phyloP scores from a whole-genome alignment of 2,797 vertebrate genomes.

The Okamejei kenojei region DNA sequence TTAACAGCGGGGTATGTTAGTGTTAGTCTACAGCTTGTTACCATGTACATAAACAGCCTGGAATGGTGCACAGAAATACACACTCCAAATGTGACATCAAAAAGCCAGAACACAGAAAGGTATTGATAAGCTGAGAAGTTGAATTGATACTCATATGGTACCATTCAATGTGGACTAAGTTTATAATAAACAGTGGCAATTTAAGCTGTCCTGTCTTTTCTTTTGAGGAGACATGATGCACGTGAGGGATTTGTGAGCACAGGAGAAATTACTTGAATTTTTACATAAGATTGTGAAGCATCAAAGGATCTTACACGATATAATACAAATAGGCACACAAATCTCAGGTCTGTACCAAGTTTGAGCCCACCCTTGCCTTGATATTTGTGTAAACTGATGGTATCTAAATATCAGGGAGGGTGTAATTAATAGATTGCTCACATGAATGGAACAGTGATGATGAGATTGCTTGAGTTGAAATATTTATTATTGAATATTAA shows the following conservation, averaged over 20 bases:
- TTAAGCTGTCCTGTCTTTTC: background rate
- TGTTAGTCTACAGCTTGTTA: background rate
- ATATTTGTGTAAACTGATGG: background rate
- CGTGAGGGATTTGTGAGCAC: background rate
- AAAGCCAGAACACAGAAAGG: background rate
- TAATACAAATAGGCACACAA: background rate
- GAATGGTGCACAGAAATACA: background rate
- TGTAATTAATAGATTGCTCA: background rate
- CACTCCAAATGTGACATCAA: background rate
- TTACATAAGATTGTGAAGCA: background rate
- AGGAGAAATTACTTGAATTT: background rate
- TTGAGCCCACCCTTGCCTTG: background rate
- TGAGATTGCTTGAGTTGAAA: background rate
- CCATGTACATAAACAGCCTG: background rate
- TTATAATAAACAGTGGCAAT: background rate
- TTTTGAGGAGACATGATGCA: background rate
- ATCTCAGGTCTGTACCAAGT: background rate
- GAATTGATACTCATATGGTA: background rate
- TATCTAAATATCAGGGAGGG: background rate
- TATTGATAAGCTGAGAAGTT: background rate
- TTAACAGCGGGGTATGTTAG: too few species aligned
- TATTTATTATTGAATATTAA: background rate
- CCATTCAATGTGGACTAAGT: background rate
- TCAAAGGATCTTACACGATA: background rate
- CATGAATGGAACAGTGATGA: background rate